Conservation (phyloP, 2,888 invertebrate genomes). For the Phaonia tiefii region DNA sequence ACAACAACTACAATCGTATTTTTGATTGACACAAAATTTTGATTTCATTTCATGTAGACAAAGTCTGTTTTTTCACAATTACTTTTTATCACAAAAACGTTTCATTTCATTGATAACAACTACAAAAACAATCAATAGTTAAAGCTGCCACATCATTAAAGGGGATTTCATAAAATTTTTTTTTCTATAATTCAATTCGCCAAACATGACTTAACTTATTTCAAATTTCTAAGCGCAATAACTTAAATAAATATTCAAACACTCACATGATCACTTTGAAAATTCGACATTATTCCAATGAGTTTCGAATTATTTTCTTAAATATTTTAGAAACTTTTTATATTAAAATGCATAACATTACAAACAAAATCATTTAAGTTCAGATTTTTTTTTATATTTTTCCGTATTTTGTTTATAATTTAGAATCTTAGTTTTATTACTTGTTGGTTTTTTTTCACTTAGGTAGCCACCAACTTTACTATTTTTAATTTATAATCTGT, state of each 20-base stretch:
- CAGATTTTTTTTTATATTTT: too few relatives aligned
- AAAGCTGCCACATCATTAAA: slow-evolving; percentile 59
- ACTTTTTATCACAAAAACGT: slow-evolving; percentile 39
- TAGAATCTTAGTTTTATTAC: slow-evolving; percentile 9
- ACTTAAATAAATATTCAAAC: too few relatives aligned
- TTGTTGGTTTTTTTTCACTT: slow-evolving; percentile 6
- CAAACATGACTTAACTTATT: background rate
- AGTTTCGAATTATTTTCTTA: slow-evolving; percentile 3
- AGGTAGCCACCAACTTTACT: too few relatives aligned
- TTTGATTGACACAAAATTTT: too few relatives aligned
- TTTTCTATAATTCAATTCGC: background rate
- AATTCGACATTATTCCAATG: slow-evolving; percentile 61
- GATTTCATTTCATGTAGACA: slow-evolving; percentile 20
- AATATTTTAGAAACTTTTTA: background rate
- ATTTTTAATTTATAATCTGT: slow-evolving; percentile 14
- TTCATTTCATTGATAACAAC: slow-evolving; percentile 46
- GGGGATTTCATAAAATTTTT: slow-evolving; percentile 1
- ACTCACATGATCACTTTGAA: slow-evolving; percentile 69
- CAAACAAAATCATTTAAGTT: too few relatives aligned
- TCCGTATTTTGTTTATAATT: too few relatives aligned
- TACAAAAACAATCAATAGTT: slow-evolving; percentile 39
- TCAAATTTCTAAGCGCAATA: too few relatives aligned
- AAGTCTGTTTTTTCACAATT: background rate
- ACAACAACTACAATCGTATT: too few relatives aligned
- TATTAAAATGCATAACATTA: background rate